These are phyloP conservation scores for Diorhabda sublineata DNA, from an alignment of 1,140 invertebrate genomes.

Conservation along the genomic window DNA sequence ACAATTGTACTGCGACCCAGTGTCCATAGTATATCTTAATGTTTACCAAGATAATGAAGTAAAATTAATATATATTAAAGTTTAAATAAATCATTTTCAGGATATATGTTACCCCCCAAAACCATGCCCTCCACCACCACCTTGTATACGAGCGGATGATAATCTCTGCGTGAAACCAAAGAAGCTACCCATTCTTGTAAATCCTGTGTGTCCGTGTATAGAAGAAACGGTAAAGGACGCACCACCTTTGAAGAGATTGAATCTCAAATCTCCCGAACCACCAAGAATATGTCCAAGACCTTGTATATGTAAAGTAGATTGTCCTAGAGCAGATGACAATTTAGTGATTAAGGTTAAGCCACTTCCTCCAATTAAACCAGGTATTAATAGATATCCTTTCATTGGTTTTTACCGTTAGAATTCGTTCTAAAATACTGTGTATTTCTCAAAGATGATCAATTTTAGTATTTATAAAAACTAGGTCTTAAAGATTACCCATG, in stretches of 20 bases:
- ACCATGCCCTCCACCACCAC: slow-evolving; percentile 1
- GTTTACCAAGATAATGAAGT: slow-evolving; percentile 20
- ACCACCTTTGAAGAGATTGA: slow-evolving; percentile 19
- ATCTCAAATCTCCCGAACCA: slow-evolving; percentile 22
- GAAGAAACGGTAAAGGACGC: slow-evolving; percentile 17
- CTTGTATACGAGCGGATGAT: slow-evolving; percentile 21
- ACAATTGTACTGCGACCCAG: not conserved
- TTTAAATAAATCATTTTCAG: slow-evolving; percentile 24
- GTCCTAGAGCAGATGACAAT: slow-evolving; percentile 16
- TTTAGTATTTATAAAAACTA: no score
- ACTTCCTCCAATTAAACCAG: slow-evolving; percentile 5
- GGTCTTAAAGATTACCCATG: no score
- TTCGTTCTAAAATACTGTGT: no score
- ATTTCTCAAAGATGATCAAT: no score
- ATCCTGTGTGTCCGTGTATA: slow-evolving; percentile 20
- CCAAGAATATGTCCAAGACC: slow-evolving; percentile 12
- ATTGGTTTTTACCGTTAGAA: no score
- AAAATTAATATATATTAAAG: slow-evolving; percentile 17
- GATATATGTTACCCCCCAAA: slow-evolving; percentile 16
- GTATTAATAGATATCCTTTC: no score
- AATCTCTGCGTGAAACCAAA: slow-evolving; percentile 15
- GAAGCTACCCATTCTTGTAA: slow-evolving; percentile 12
- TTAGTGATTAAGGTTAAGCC: slow-evolving; percentile 14
- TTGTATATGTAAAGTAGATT: not conserved
- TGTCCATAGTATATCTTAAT: slow-evolving; percentile 21